Base-by-base conservation (phyloP, 2,113 vertebrate genomes). In the Leuciscus idus region DNA sequence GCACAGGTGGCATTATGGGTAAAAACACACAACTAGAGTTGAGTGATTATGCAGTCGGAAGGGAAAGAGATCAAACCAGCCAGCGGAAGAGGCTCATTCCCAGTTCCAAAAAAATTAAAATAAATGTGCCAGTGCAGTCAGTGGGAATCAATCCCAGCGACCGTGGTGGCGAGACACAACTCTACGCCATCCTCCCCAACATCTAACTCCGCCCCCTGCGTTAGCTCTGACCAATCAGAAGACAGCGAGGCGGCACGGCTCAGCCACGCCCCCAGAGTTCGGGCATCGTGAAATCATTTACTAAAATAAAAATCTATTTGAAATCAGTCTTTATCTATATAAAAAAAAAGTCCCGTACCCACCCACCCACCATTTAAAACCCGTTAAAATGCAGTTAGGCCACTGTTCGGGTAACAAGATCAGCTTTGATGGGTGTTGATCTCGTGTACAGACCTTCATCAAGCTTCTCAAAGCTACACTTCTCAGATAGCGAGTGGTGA, bases 51-150 rank as follows among this genome's bases (percentile, higher is more conserved):
- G 90, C 90, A 88, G 89, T 89, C 85, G 81, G 88, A 91, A 90
- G 92, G 84, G 73, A 86, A 84, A 50, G 68, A 89, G 90, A 89
- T 92, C 92, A 93, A 95, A 95, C 97, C 93, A 96, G 94, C 97
- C 98, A 97, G 98, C 98, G 92, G 97, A 95, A 95, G 93, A 94
- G 93, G 93, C 94, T 93, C 94, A 86, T 15, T 92, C 92, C 92
- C 92, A 93, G 93, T 91, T 92, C 92, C 89, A 84, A 92, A 92
- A 94, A 23, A 36, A 70, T 0, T 4, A 52, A 43, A 43, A 21
- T 89, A 93, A 85, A 94, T 93, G 92, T 93, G 94, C 93, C 91
- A 89, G 91, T 90, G 91, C 94, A 92, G 90, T 92, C 85, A 83
- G 92, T 88, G 0, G 92, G 95, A 95, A 81, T 96, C 95, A 92